phyloP scores from a whole-genome alignment of 2,797 vertebrate species.

The Pseudotriccus pelzelni region DNA sequence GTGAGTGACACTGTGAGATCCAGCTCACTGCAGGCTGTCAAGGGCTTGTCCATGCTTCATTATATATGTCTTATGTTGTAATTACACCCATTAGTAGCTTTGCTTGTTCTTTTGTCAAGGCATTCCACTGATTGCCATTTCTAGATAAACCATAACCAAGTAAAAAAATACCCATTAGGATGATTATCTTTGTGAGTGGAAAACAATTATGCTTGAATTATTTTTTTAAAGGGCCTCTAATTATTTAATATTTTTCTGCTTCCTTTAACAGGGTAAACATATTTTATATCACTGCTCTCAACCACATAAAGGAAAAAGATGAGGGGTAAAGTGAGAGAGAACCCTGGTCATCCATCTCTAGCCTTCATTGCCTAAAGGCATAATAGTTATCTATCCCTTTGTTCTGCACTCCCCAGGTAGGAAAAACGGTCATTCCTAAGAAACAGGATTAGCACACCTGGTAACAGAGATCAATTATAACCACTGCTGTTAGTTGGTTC shows the following conservation, averaged over 20 bases:
- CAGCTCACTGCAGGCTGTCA: background rate
- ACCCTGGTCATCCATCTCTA: background rate
- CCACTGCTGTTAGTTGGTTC: background rate
- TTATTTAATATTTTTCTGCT: constrained; percentile 7
- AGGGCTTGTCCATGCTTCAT: background rate
- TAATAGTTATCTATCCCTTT: background rate
- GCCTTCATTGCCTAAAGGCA: background rate
- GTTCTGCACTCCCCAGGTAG: background rate
- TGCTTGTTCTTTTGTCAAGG: background rate
- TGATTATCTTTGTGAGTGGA: background rate
- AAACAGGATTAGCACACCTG: background rate
- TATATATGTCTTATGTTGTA: constrained; percentile 24
- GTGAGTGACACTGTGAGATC: background rate
- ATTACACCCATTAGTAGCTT: constrained; percentile 4
- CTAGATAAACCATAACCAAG: constrained; percentile 10
- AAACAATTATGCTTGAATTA: background rate
- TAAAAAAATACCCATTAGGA: constrained; percentile 6
- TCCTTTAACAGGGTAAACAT: background rate
- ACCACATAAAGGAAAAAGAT: background rate
- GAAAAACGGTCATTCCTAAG: background rate
- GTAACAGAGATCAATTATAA: background rate
- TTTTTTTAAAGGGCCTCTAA: background rate
- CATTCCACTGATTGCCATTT: background rate
- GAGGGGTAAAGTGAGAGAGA: background rate
- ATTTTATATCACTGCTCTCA: background rate